Evolutionary conservation across 1,140 invertebrate species (phyloP).

Genomic region (Drosophila malerkotliana): DNA sequence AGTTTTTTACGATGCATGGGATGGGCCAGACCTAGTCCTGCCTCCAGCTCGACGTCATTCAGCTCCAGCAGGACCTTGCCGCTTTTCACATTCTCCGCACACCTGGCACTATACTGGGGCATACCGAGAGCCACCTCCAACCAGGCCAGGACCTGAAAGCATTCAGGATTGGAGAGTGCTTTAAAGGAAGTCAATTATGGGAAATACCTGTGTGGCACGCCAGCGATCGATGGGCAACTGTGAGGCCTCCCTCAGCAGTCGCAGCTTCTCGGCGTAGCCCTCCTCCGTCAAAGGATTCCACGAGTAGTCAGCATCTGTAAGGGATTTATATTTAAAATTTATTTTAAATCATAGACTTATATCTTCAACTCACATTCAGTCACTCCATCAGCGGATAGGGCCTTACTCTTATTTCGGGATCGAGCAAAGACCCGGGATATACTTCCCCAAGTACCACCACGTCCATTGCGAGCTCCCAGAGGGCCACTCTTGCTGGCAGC

Average conservation of each 20-base stretch:
- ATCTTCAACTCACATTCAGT: conserved; percentile 77
- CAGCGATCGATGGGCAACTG: conserved; percentile 95
- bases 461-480: conserved; percentile 85
- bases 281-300: conserved; percentile 93
- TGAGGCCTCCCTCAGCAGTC: conserved; percentile 92
- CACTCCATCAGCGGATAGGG: conserved; percentile 83
- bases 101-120: conserved; percentile 95
- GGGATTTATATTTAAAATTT: not conserved
- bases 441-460: conserved; percentile 90
- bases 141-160: conserved; percentile 93
- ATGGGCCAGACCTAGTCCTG: conserved; percentile 93
- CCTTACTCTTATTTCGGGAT: conserved; percentile 91
- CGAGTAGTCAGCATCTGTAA: conserved; percentile 74
- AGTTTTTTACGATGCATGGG: conserved; percentile 96
- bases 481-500: conserved; percentile 79
- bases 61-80: conserved; percentile 96
- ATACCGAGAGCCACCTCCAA: conserved; percentile 96
- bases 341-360: not conserved
- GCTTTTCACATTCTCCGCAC: conserved; percentile 96
- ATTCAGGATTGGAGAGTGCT: not conserved
- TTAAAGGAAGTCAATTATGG: not conserved
- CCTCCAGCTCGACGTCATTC: conserved; percentile 94
- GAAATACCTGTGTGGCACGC: conserved; percentile 89
- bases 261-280: conserved; percentile 92
- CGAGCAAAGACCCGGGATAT: conserved; percentile 94